Percentiles rank a stretch among this genome's conserved stretches.
These are phyloP conservation scores for Scaptomyza reducta DNA, from an alignment of 2,888 invertebrate genomes.

Conservation along the genomic window DNA sequence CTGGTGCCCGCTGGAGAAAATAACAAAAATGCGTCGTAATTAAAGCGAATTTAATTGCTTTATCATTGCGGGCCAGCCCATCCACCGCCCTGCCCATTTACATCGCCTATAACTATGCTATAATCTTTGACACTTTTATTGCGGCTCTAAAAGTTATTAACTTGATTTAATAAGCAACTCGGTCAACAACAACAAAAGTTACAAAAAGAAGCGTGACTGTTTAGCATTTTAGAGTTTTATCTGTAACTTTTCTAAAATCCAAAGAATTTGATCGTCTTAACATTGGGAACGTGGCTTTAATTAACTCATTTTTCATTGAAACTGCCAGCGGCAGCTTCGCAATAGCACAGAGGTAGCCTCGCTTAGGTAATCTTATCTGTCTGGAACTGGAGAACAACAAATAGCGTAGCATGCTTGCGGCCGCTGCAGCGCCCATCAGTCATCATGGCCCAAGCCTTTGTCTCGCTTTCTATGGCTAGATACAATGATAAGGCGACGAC, in stretches of 20 bases:
- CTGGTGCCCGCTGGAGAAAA: constrained; percentile 33
- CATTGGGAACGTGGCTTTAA: constrained; percentile 78
- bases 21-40: constrained; percentile 71
- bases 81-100: not conserved
- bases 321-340: constrained; percentile 61
- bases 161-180: constrained; percentile 82
- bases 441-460: constrained; percentile 67
- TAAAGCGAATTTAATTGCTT: constrained; percentile 79
- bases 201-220: constrained; percentile 49
- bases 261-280: constrained; percentile 72
- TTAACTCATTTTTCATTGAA: constrained; percentile 83
- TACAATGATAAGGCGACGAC: constrained; percentile 54
- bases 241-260: constrained; percentile 53
- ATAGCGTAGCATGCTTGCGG: constrained; percentile 49
- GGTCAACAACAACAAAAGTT: constrained; percentile 45
- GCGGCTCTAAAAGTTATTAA: constrained; percentile 82
- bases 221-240: constrained; percentile 70
- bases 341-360: constrained; percentile 10
- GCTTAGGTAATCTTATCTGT: constrained; percentile 70
- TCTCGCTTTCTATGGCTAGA: constrained; percentile 18
- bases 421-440: constrained; percentile 58
- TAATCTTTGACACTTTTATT: constrained; percentile 83
- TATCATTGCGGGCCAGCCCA: constrained; percentile 39
- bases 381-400: constrained; percentile 29
- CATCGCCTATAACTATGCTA: constrained; percentile 74